Conservation (phyloP, 2,888 invertebrate genomes). For the Polymixis flavicincta region DNA sequence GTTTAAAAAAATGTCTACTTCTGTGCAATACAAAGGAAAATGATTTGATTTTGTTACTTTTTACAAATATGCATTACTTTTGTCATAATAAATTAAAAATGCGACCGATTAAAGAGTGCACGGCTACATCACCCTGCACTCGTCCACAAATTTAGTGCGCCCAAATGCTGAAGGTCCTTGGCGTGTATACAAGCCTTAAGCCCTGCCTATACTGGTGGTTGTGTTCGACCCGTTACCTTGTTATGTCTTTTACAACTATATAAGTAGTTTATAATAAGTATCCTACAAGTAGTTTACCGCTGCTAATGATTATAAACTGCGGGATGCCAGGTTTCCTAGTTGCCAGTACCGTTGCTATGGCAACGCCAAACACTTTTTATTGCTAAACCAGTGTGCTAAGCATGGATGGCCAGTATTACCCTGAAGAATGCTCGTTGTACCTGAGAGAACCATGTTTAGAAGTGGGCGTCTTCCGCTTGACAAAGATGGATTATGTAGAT, state of each 20-base stretch:
- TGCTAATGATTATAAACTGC: constrained; percentile 44
- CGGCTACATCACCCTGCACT: no score
- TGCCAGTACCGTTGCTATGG: constrained; percentile 40
- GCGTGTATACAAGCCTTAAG: no score
- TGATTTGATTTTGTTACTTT: no score
- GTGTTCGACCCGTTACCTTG: constrained; percentile 15
- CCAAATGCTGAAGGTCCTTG: no score
- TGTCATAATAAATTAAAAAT: no score
- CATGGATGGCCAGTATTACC: constrained; percentile 9
- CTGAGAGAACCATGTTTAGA: constrained; percentile 31
- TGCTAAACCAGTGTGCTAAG: background rate
- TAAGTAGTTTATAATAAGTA: constrained; percentile 48
- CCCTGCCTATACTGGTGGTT: constrained; percentile 19
- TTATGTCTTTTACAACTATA: constrained; percentile 37
- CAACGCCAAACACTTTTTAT: constrained; percentile 35
- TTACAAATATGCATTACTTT: no score
- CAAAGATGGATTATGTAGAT: constrained; percentile 12
- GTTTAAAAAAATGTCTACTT: no score
- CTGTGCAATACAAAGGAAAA: no score
- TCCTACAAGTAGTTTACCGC: constrained; percentile 23
- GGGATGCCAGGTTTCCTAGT: constrained; percentile 20
- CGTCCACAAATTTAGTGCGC: no score
- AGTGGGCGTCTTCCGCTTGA: constrained; percentile 3
- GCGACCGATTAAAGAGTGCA: no score
- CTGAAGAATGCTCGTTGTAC: constrained; percentile 26